Base-by-base conservation (phyloP, 2,797 vertebrate species). In the Poeciliopsis gracilis region DNA sequence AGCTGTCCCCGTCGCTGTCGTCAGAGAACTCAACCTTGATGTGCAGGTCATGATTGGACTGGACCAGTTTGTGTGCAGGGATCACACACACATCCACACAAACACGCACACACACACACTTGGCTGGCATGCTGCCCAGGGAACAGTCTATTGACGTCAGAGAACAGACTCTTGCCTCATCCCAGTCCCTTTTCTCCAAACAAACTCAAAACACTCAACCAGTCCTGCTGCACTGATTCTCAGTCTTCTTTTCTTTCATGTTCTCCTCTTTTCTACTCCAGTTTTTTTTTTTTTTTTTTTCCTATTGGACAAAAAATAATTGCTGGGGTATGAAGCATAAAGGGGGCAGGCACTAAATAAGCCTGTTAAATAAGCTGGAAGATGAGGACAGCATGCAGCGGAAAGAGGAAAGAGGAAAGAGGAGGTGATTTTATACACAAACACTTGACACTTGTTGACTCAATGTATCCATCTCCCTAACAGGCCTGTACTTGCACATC, bases 91-190 rank as follows among this genome's bases (percentile, higher is more conserved):
- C 77, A 82, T 61, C 71, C 36, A 79, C 63, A 79, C 36, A 61
- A 43, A 79, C 38, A 77, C 61, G 79, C 69, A 80, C 38, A 73
- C 66, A 73, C 66, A 82, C 75, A 85, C 82, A 82, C 82, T 77
- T 71, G 76, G 88, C 80, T 95, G 95, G 95, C 95, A 91, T 77
- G 73, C 82, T 85, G 94, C 95, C 96, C 95, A 92, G 95, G 94
- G 95, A 95, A 95, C 94, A 93, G 89, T 93, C 90, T 91, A 96
- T 96, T 96, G 95, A 96, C 95, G 96, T 96, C 95, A 96, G 94
- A 95, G 93, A 85, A 70, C 92, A 81, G 79, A 90, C 92, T 94
- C 93, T 96, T 95, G 94, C 95, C 94, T 96, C 95, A 96, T 96
- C 94, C 85, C 87, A 89, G 94, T 94, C 92, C 93, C 93, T 93